Evolutionary conservation across 1,140 invertebrate species (phyloP).

Genomic region (Drosophila eugracilis): DNA sequence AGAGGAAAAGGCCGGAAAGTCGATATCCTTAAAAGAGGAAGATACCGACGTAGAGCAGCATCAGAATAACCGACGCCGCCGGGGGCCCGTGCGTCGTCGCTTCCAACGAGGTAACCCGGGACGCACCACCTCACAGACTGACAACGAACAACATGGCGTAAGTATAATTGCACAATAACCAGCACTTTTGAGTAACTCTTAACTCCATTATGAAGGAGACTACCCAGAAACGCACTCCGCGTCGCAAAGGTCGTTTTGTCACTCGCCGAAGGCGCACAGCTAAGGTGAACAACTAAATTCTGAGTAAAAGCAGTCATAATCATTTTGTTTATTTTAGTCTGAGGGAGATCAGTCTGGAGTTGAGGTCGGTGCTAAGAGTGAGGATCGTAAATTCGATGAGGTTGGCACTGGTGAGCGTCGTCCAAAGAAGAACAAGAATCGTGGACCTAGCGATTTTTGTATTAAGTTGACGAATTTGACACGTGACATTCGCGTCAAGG

Average conservation of each 20-base stretch:
- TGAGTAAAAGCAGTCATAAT: not conserved
- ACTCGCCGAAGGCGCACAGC: slow-evolving; percentile 79
- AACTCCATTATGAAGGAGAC: slow-evolving; percentile 49
- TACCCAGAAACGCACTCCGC: slow-evolving; percentile 71
- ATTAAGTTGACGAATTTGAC: slow-evolving; percentile 87
- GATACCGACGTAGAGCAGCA: slow-evolving; percentile 88
- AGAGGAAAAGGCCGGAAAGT: slow-evolving; percentile 87
- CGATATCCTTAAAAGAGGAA: slow-evolving; percentile 87
- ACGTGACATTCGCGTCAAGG: slow-evolving; percentile 86
- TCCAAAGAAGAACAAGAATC: slow-evolving; percentile 66
- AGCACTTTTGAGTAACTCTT: not conserved
- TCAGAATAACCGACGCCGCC: slow-evolving; percentile 77
- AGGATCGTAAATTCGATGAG: slow-evolving; percentile 75
- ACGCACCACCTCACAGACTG: slow-evolving; percentile 82
- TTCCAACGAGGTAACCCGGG: slow-evolving; percentile 80
- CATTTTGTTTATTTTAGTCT: slow-evolving; percentile 54
- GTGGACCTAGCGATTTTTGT: slow-evolving; percentile 85
- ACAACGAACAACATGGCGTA: slow-evolving; percentile 79
- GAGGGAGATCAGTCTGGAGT: slow-evolving; percentile 82
- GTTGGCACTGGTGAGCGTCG: slow-evolving; percentile 64
- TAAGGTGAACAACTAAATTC: slow-evolving; percentile 48
- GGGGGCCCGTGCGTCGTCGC: slow-evolving; percentile 75
- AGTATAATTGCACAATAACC: not conserved
- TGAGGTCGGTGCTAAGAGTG: slow-evolving; percentile 77
- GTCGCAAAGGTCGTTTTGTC: slow-evolving; percentile 72